These are phyloP conservation scores for Cyclina sinensis DNA, from an alignment of 1,140 invertebrate genomes.

Conservation along the genomic window DNA sequence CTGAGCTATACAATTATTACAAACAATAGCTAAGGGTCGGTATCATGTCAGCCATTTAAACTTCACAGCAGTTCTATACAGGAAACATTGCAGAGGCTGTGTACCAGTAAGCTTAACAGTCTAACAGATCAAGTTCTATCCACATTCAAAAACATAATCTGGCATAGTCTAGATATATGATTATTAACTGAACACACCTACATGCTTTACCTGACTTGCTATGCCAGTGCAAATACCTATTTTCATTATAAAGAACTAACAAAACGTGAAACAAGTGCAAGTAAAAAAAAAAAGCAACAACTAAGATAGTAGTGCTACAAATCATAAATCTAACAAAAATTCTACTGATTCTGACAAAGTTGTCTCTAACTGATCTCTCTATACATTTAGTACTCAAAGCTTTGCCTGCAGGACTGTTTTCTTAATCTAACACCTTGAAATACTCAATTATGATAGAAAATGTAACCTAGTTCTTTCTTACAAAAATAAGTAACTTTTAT, in stretches of 20 bases:
- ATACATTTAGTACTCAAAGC: neutral
- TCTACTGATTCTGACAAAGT: constrained; percentile 29
- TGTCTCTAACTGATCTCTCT: neutral
- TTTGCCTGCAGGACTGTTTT: neutral
- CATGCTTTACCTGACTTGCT: constrained; percentile 5
- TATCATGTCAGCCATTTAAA: neutral
- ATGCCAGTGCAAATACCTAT: neutral
- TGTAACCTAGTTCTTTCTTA: neutral
- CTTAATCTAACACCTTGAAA: neutral
- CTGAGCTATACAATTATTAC: neutral
- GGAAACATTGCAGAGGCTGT: neutral
- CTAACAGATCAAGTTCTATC: neutral
- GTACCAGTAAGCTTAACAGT: no score
- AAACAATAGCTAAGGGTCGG: constrained; percentile 11
- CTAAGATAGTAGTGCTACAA: neutral
- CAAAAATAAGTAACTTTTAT: neutral
- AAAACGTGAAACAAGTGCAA: constrained; percentile 21
- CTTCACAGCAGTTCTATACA: neutral
- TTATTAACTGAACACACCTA: constrained; percentile 2
- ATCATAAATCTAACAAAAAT: neutral
- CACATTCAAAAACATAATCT: constrained; percentile 8
- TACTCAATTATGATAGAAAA: neutral
- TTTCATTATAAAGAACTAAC: neutral
- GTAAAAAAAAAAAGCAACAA: constrained; percentile 4
- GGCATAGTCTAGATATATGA: neutral